Percentiles rank a stretch among this genome's conserved stretches.
Evolutionary conservation across 2,113 vertebrate genomes (phyloP).

Genomic region (Leucosticte australis): DNA sequence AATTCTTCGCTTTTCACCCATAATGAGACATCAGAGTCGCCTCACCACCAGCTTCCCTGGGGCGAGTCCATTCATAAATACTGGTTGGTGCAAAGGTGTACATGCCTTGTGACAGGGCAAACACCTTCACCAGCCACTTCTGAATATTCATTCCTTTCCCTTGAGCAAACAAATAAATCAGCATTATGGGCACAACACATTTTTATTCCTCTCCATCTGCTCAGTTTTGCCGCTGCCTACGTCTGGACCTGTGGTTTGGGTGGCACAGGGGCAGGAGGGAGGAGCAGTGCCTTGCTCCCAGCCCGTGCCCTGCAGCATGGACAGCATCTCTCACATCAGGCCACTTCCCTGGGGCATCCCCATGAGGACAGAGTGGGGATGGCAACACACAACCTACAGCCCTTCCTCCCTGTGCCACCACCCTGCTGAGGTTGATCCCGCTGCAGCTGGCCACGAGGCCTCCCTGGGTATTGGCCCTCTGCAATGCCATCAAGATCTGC

Average conservation of each 20-base stretch:
- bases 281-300: background rate
- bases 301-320: background rate
- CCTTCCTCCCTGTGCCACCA: background rate
- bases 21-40: background rate
- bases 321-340: background rate
- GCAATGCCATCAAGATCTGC: background rate
- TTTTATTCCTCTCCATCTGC: background rate
- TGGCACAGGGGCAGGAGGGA: background rate
- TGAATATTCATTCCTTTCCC: background rate
- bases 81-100: background rate
- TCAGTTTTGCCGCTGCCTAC: rapidly evolving
- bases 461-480: background rate
- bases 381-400: rapidly evolving
- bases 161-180: background rate
- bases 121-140: background rate
- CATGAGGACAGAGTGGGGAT: background rate
- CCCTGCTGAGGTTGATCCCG: background rate
- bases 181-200: background rate
- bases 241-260: background rate
- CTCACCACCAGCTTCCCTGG: background rate
- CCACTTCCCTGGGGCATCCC: background rate
- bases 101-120: background rate
- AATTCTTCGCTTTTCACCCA: background rate
- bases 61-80: background rate
- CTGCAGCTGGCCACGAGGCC: background rate